phyloP scores from a whole-genome alignment of 2,797 vertebrate genomes.

The Gallinago solitaria region DNA sequence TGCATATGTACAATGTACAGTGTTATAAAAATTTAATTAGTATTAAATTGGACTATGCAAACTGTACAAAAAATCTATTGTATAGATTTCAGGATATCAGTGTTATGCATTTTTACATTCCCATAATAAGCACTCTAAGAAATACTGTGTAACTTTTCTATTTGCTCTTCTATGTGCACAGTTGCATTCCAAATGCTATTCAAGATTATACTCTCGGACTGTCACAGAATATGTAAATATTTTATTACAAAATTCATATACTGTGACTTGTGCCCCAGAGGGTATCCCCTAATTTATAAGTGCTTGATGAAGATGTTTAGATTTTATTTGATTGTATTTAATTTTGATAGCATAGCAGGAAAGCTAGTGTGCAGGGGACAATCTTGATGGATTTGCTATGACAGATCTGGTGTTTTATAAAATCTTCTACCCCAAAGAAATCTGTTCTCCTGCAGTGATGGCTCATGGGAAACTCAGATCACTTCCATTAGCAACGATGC shows the following conservation, averaged over 20 bases:
- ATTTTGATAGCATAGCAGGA: constrained; percentile 38
- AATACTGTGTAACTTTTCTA: background rate
- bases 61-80: background rate
- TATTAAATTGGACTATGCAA: background rate
- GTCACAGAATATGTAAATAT: background rate
- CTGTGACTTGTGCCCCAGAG: background rate
- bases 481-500: constrained; percentile 42
- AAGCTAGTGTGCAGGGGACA: constrained; percentile 25
- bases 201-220: background rate
- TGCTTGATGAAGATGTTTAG: constrained; percentile 40
- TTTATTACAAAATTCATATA: background rate
- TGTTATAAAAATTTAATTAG: background rate
- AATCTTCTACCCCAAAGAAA: constrained; percentile 50
- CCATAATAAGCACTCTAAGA: background rate
- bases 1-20: background rate
- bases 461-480: constrained; percentile 30
- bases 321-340: constrained; percentile 51
- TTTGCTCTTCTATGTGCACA: background rate
- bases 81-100: background rate
- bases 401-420: constrained; percentile 82
- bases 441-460: constrained; percentile 35
- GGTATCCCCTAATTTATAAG: constrained; percentile 26
- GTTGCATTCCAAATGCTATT: background rate
- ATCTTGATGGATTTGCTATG: constrained; percentile 85
- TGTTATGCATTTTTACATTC: background rate